These are phyloP conservation scores for Crambe crambe DNA, from an alignment of 37 sponge, comb jelly and placozoan species.

Conservation along the genomic window DNA sequence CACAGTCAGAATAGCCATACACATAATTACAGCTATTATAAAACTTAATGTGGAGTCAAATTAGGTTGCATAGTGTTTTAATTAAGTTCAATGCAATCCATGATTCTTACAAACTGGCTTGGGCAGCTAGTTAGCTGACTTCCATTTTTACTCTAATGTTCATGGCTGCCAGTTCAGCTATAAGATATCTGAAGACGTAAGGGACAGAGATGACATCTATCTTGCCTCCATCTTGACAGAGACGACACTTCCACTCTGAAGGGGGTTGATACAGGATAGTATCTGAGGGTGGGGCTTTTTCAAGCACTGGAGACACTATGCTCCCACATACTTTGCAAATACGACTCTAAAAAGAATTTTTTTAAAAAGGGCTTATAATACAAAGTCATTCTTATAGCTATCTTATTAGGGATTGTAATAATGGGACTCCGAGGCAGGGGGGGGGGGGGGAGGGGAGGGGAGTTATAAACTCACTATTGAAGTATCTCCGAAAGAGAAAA, in stretches of 20 bases:
- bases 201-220: constrained; percentile 79
- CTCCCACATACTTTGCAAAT: constrained; percentile 91
- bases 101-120: too few relatives aligned
- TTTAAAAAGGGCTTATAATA: neutral
- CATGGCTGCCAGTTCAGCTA: constrained; percentile 96
- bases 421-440: neutral
- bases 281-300: constrained; percentile 32
- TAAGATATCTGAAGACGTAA: constrained; percentile 89
- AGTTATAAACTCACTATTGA: neutral
- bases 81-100: too few relatives aligned
- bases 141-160: constrained; percentile 84
- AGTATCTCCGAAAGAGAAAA: neutral
- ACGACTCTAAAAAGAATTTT: constrained; percentile 45
- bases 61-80: too few relatives aligned
- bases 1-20: too few relatives aligned
- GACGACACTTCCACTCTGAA: constrained; percentile 65
- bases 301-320: constrained; percentile 71
- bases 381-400: too few relatives aligned
- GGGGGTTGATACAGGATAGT: constrained; percentile 37
- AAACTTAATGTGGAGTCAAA: too few relatives aligned
- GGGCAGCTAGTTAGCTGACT: neutral
- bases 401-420: neutral
- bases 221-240: constrained; percentile 38
- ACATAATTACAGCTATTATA: too few relatives aligned
- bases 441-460: neutral